Evolutionary conservation across 2,888 invertebrate species (phyloP), one percentile per base, ranked within the genome.

Genomic region (Eudasyphora cyanicolor): DNA sequence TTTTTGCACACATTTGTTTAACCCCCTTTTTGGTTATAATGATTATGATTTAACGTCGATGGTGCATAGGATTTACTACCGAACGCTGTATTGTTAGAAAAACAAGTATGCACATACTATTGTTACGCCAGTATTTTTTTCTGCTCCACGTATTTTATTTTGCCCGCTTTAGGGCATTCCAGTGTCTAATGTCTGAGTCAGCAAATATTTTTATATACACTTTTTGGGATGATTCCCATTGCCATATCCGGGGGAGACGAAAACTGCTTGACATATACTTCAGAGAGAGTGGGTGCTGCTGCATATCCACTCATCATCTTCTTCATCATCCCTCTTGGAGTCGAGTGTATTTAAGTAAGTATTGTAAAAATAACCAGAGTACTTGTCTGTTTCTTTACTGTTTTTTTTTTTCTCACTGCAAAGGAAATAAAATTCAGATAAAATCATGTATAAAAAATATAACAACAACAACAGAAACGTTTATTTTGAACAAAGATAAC

Each of bases 281-380:
- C 12, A 54, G 54, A 49, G 45, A 14, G 49, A 6, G 49, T 51
- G 49, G 6, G 54, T 54, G 57, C n/a, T 12, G 54, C 17, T 27
- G 60, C 60, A 60, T 24, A 60, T 14, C 60, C 29, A 62, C 32
- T 64, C 32, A 64, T 64, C 17, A 35, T 64, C 32, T 38, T 19
- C 21, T 35, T 1, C 19, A 17, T 76, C n/a, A n/a, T 32, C 8
- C 32, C 32, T 32, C 8, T 32, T 32, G 32, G 32, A 8, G 32
- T 76, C 67, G 74, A 82, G 79, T 79, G 82, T 82, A 62, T 82
- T 76, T 76, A 73, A 82, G 79, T 51, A 64, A 74, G 82, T 76
- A 76, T 82, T 82, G 73, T 73, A 74, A 75, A 82, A 69, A 69
- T 69, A 69, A 62, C 76, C 60, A 67, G 24, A 79, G 74, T 62